Evolutionary conservation across 2,113 vertebrate genomes (phyloP).

Genomic region (Mystacornis crossleyi): DNA sequence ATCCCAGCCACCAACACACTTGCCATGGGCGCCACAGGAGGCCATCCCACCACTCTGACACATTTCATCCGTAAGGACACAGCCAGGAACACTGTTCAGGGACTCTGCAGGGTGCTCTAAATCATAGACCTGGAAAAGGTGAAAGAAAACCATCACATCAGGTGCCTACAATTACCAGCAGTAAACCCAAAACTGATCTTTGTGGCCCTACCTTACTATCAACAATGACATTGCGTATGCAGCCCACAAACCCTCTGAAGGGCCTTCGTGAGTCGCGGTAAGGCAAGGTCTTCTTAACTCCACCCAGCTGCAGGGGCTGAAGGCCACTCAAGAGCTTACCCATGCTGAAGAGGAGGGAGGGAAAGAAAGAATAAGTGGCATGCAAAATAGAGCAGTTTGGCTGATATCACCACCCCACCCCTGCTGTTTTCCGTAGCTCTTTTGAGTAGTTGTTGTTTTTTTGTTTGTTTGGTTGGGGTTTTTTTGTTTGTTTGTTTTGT

Average conservation of each 20-base stretch:
- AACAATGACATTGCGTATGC: slow-evolving; percentile 82
- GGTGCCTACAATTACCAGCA: neutral
- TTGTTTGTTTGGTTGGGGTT: neutral
- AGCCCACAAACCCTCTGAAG: slow-evolving; percentile 83
- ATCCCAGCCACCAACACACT: slow-evolving; percentile 83
- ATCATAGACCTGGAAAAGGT: slow-evolving; percentile 80
- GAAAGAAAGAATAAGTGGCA: neutral
- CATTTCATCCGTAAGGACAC: slow-evolving; percentile 77
- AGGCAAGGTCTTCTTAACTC: slow-evolving; percentile 77
- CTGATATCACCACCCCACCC: rapidly evolving
- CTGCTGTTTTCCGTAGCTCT: neutral
- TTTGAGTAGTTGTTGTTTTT: neutral
- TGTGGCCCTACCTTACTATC: slow-evolving; percentile 82
- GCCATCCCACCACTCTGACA: slow-evolving; percentile 75
- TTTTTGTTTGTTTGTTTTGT: neutral
- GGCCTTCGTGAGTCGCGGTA: slow-evolving; percentile 21
- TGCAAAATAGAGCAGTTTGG: neutral
- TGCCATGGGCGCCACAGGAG: slow-evolving; percentile 83
- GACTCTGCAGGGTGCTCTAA: slow-evolving; percentile 83
- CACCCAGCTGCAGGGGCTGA: slow-evolving; percentile 88
- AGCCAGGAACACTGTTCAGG: slow-evolving; percentile 81
- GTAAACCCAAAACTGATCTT: neutral
- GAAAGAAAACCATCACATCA: neutral
- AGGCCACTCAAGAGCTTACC: slow-evolving; percentile 79
- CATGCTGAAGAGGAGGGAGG: neutral